phyloP scores from a whole-genome alignment of 2,113 vertebrate genomes.

The Syngnathus typhle region DNA sequence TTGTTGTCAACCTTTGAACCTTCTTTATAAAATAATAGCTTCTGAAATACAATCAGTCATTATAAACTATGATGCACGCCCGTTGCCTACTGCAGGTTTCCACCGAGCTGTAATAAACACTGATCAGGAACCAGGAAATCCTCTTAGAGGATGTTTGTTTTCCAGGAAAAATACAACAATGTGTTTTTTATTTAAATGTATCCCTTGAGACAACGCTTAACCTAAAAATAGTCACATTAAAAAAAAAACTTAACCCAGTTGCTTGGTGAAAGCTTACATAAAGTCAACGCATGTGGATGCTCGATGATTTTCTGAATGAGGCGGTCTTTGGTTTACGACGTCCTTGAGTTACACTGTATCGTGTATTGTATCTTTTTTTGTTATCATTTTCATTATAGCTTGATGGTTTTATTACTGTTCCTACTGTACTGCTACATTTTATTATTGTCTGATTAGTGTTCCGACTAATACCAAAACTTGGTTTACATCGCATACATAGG shows the following conservation, averaged over 20 bases:
- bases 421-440: no score
- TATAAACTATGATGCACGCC: not conserved
- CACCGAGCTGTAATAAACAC: constrained; percentile 24
- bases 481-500: no score
- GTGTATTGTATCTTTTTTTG: no score
- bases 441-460: no score
- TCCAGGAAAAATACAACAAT: not conserved
- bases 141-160: constrained; percentile 3
- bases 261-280: not conserved
- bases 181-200: constrained; percentile 1
- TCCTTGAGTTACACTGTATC: no score
- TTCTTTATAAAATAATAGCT: not conserved
- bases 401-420: no score
- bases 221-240: not conserved
- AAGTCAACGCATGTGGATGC: not conserved
- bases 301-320: not conserved
- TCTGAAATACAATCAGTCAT: no score
- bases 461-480: no score
- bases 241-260: not conserved
- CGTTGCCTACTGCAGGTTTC: constrained; percentile 3
- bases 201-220: not conserved
- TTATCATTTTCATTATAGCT: no score
- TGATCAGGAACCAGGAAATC: constrained; percentile 28
- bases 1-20: not conserved
- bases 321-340: no score